These are phyloP conservation scores for Phacellophora camtschatica DNA, from an alignment of 30 jellyfish, hydroid and myxozoan species.

Conservation along the genomic window DNA sequence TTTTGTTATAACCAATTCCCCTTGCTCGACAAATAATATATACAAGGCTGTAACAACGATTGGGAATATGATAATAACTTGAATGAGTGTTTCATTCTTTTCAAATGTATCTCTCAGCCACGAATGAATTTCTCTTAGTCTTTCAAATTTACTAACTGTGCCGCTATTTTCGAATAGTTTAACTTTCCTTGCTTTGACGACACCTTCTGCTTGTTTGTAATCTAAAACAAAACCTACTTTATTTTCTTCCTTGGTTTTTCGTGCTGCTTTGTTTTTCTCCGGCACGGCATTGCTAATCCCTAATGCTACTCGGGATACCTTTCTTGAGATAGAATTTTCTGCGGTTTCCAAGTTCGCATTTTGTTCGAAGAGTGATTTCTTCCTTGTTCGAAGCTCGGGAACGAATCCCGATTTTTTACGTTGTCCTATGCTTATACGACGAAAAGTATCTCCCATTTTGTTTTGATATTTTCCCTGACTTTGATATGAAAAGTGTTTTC, in stretches of 20 bases:
- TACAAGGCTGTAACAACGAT: conserved; percentile 34
- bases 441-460: conserved; percentile 48
- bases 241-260: background rate
- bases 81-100: conserved; percentile 1
- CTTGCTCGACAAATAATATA: conserved; percentile 37
- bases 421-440: conserved; percentile 16
- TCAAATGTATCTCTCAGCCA: conserved; percentile 9
- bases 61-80: conserved; percentile 13
- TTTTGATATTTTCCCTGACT: background rate
- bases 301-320: background rate
- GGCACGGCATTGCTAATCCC: background rate
- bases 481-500: background rate
- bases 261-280: background rate
- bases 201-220: background rate
- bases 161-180: background rate
- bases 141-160: background rate
- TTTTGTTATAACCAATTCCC: background rate
- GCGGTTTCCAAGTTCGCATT: too few relatives aligned
- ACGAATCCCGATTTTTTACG: background rate
- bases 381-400: background rate
- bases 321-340: too few relatives aligned
- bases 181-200: background rate
- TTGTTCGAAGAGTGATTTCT: background rate
- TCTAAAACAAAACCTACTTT: background rate
- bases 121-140: background rate